Base-by-base conservation (phyloP, 2,888 invertebrate genomes). In the Gibbula magus region DNA sequence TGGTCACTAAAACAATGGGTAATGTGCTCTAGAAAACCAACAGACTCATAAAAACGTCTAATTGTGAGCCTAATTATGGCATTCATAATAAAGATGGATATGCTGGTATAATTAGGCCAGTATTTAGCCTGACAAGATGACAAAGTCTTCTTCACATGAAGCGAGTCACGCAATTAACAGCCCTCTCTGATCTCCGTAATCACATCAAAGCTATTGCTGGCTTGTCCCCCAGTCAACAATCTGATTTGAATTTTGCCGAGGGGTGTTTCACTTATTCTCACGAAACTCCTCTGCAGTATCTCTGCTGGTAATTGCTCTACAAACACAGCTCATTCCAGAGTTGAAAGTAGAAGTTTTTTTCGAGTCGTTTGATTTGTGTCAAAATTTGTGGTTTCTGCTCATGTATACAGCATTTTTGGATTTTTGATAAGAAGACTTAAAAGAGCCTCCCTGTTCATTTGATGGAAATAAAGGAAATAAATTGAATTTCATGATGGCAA, bases 401-500 rank as follows among this genome's bases (percentile, higher is more conserved):
- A n/a, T 70, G 70, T 70, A 70, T 35, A 70, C 35, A 35, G 32
- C 35, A 39, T n/a, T 35, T 35, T 35, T 8, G 45, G 45, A 32
- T 32, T 61, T 35, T 32, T 70, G 70, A 70, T 35, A 70, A 70
- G 70, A 70, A 70, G 20, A 70, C 70, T 35, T 70, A 35, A 70
- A 70, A 51, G 22, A 56, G 54, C 16, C 16, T 78, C 5, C 16
- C 61, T 75, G 29, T 45, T 45, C 45, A 45, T 45, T 45, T 74
- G 52, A 79, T 56, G 39, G 18, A n/a, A 22, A 61, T 45, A 32
- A 20, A 77, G 10, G 45, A 45, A 45, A 45, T 45, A 45, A 45
- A 45, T 45, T 45, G 45, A 45, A 45, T 45, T 45, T 45, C 45
- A 45, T 45, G 8, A 45, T 45, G 45, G 45, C 45, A 45, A 45